phyloP scores from a whole-genome alignment of 2,797 vertebrate species.

The Apodemus agrarius region DNA sequence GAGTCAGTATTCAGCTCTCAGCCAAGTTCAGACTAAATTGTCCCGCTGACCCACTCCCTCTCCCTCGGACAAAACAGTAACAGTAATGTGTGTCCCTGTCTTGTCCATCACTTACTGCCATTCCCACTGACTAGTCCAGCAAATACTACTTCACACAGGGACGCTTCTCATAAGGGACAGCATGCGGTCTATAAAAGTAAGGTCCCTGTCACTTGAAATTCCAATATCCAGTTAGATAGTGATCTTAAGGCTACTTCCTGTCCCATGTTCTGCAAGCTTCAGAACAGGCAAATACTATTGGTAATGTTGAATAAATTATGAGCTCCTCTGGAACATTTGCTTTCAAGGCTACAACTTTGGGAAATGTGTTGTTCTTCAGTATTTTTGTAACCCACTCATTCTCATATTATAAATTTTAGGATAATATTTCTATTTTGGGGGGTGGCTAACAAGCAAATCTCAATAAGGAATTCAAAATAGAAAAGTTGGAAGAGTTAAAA shows the following conservation, averaged over 20 bases:
- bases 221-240: neutral
- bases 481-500: neutral
- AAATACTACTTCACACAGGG: neutral
- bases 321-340: neutral
- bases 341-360: slow-evolving; percentile 26
- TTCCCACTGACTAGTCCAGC: neutral
- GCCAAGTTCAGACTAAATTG: neutral
- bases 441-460: neutral
- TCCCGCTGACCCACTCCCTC: neutral
- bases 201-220: slow-evolving; percentile 25
- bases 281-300: neutral
- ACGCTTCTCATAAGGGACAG: neutral
- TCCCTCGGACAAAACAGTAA: neutral
- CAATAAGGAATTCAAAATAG: neutral
- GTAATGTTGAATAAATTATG: neutral
- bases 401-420: slow-evolving; percentile 33
- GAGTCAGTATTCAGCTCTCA: slow-evolving; percentile 33
- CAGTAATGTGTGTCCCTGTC: neutral
- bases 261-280: neutral
- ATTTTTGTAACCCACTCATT: slow-evolving; percentile 12
- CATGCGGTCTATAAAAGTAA: neutral
- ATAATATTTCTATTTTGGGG: neutral
- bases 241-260: slow-evolving; percentile 17
- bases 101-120: slow-evolving; percentile 12
- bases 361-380: slow-evolving; percentile 42